Evolutionary conservation across 2,888 invertebrate genomes (phyloP), one percentile per base, ranked within the genome.

Genomic region (Empis stercorea): DNA sequence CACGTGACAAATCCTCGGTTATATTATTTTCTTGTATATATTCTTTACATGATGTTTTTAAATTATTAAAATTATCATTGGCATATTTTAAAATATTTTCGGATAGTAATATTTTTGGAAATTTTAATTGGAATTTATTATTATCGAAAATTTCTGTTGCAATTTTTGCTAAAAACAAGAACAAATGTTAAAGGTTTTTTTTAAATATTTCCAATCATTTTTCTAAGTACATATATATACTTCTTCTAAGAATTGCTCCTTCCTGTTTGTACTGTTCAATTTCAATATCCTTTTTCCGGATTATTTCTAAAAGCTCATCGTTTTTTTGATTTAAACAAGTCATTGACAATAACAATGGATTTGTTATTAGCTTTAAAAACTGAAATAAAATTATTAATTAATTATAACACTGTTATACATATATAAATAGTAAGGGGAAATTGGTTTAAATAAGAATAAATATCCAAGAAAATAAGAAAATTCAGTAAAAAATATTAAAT

Each of bases 241-340:
- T 56, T 54, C 65, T 55, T 30, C 56, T 55, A 16, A 66, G 47
- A 16, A 56, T 43, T 14, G 55, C 57, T 6, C 64, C 65, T 43
- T 68, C 66, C 1, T 38, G 44, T 42, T 57, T 60, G 44, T 61
- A 68, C 44, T 68, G 64, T 3, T 55, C 51, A 2, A 68, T 53
- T 52, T 68, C 69, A 0, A 51, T 39, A 43, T 68, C 69, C 45
- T 68, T 68, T 42, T 61, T 60, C 2, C 49, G 51, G 10, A 66
- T 45, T 7, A 56, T 50, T 0, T 59, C 54, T 2, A 58, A 51
- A 20, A 65, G 47, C 15, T 56, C 51, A 2, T 51, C 49, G 9
- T 60, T 49, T 52, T 61, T 56, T 5, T 54, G 46, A 5, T 51
- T 47, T 2, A 64, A 46, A 2, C 44, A 51, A 4, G 53, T 45